These are phyloP conservation scores for Nematostella vectensis DNA, from an alignment of 92 coral and sea anemone genomes.

Conservation along the genomic window DNA sequence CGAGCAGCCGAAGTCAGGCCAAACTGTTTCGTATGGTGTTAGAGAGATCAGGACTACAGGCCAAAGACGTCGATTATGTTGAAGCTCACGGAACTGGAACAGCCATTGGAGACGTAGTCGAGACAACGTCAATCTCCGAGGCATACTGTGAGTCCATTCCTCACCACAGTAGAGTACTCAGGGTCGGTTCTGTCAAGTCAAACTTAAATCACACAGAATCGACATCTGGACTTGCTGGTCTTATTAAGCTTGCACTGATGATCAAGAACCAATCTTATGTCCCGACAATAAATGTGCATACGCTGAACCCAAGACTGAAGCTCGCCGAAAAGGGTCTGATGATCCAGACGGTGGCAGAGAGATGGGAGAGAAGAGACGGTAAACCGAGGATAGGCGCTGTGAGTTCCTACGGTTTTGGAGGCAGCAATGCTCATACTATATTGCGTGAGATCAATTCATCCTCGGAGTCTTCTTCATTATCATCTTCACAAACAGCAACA, in stretches of 20 bases:
- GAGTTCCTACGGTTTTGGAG: conserved; percentile 83
- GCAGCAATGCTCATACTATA: conserved; percentile 69
- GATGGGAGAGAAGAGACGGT: conserved; percentile 40
- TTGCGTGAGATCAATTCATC: conserved; percentile 33
- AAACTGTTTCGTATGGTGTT: conserved; percentile 44
- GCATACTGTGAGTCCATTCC: conserved; percentile 45
- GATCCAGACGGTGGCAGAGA: conserved; percentile 50
- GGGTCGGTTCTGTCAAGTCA: conserved; percentile 82
- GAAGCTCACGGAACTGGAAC: conserved; percentile 93
- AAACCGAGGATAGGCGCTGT: conserved; percentile 63
- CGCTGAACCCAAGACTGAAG: conserved; percentile 53
- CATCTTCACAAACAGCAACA: not conserved
- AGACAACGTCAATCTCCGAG: conserved; percentile 52
- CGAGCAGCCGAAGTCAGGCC: conserved; percentile 65
- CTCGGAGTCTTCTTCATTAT: not conserved
- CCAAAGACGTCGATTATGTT: conserved; percentile 48
- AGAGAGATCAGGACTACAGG: conserved; percentile 41
- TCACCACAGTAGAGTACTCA: conserved; percentile 16
- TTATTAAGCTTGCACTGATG: conserved; percentile 62
- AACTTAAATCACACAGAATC: conserved; percentile 82
- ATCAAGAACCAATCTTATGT: conserved; percentile 45
- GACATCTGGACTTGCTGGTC: conserved; percentile 72
- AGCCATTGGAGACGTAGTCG: conserved; percentile 75
- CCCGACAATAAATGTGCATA: conserved; percentile 54
- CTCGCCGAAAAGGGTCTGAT: conserved; percentile 51